Evolutionary conservation across 2,113 vertebrate genomes (phyloP).

Genomic region (Campylorhamphus procurvoides): DNA sequence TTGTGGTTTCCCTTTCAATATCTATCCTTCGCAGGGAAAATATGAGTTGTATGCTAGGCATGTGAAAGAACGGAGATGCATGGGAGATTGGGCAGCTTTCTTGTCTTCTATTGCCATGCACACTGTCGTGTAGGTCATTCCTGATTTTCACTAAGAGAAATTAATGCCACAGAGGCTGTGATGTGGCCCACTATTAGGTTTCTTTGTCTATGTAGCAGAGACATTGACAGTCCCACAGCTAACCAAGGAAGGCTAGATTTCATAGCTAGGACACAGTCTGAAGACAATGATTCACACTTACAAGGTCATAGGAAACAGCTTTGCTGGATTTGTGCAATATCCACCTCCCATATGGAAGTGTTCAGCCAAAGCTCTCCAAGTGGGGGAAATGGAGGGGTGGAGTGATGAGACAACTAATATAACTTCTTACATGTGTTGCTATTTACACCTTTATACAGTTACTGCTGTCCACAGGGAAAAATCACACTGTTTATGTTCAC

Average conservation of each 20-base stretch:
- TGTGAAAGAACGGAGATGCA: background rate
- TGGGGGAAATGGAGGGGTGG: background rate
- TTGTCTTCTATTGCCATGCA: background rate
- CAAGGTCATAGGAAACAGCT: background rate
- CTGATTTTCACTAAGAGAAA: background rate
- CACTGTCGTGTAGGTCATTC: rapidly evolving
- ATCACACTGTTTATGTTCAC: constrained; percentile 4
- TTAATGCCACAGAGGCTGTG: background rate
- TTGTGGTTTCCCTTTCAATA: background rate
- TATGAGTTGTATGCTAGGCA: rapidly evolving
- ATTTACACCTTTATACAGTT: constrained; percentile 12
- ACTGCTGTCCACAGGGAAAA: background rate
- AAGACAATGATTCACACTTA: background rate
- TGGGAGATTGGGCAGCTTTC: background rate
- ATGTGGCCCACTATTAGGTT: background rate
- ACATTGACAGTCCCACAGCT: background rate
- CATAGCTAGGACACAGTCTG: background rate
- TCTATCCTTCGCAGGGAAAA: background rate
- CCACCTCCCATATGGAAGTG: background rate
- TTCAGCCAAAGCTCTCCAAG: background rate
- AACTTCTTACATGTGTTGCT: background rate
- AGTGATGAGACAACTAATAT: background rate
- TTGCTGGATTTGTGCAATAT: background rate
- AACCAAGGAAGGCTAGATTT: background rate
- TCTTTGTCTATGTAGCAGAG: background rate